Evolutionary conservation across 2,797 vertebrate genomes (phyloP), one percentile per base, ranked within the genome.

Genomic region (Bucorvus abyssinicus): DNA sequence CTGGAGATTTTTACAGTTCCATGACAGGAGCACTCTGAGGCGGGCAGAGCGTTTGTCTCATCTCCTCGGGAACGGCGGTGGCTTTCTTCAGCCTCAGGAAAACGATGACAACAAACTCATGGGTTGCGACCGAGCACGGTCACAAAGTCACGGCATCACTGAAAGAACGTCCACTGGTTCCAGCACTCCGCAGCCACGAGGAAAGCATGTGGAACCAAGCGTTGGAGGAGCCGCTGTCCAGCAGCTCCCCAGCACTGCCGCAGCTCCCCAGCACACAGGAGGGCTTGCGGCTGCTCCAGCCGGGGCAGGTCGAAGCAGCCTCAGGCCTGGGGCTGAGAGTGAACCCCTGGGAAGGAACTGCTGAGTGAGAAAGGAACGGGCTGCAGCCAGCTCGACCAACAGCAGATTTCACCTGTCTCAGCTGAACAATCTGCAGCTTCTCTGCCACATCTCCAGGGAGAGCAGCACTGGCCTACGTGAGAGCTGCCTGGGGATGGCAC

Each of bases 331-430:
- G 36, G 18, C 26, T 7, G 17, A 79, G 34, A 67, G 16, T 1
- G 2, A 82, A 70, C 65, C 56, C 34, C 26, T 1, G 17, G 56
- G 38, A n/a, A 88, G 64, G 22, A 36, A 29, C 45, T 76, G 42
- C 42, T 50, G n/a, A 64, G 47, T 63, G 45, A 23, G 36, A 53
- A 10, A 32, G 21, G 19, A 80, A 64, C 2, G 4, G 30, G 2
- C 12, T 14, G 36, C 1, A 4, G 64, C 13, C 1, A 55, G 18
- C 42, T 69, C 2, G 1, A n/a, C 26, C 56, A 65, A 65, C 5
- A 21, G 30, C 14, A 56, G 29, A 6, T 61, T 57, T n/a, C 30
- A 15, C 24, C 64, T 49, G 38, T 45, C 29, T 47, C 56, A 4
- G 45, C 79, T 71, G 17, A 83, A 67, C 4, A 71, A 45, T 27